These are phyloP conservation scores for Actias luna DNA, from an alignment of 2,888 invertebrate genomes.

Conservation along the genomic window DNA sequence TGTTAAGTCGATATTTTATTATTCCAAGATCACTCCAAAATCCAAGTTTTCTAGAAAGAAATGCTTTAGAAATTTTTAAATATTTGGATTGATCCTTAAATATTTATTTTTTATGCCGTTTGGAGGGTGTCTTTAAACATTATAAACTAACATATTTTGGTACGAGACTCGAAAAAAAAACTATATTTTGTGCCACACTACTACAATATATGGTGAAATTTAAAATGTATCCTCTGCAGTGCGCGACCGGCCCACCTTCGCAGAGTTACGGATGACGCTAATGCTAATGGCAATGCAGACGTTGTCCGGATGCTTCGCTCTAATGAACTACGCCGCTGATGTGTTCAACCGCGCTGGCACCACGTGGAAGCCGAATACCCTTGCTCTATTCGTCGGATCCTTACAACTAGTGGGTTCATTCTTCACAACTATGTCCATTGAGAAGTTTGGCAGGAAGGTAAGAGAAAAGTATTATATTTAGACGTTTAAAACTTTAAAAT, in stretches of 20 bases:
- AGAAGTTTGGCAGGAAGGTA: conserved; percentile 66
- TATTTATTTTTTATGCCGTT: no score
- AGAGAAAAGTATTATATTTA: not conserved
- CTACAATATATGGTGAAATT: no score
- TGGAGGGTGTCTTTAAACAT: no score
- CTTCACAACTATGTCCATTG: conserved; percentile 60
- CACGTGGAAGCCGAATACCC: conserved; percentile 71
- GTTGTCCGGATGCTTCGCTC: conserved; percentile 66
- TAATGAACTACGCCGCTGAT: conserved; percentile 67
- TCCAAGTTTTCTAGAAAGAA: no score
- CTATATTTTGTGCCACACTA: no score
- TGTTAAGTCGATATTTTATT: no score
- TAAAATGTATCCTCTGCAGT: conserved; percentile 38
- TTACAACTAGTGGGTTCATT: conserved; percentile 59
- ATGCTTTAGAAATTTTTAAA: no score
- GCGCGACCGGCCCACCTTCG: conserved; percentile 51
- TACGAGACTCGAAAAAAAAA: no score
- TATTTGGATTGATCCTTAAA: no score
- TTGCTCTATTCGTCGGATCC: conserved; percentile 57
- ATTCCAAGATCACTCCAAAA: no score
- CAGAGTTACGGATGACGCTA: conserved; percentile 57
- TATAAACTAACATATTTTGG: no score
- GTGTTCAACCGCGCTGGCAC: conserved; percentile 72
- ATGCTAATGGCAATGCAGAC: conserved; percentile 64
- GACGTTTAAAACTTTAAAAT: not conserved